Conservation (phyloP, 1,140 invertebrate genomes). For the Plodia interpunctella region DNA sequence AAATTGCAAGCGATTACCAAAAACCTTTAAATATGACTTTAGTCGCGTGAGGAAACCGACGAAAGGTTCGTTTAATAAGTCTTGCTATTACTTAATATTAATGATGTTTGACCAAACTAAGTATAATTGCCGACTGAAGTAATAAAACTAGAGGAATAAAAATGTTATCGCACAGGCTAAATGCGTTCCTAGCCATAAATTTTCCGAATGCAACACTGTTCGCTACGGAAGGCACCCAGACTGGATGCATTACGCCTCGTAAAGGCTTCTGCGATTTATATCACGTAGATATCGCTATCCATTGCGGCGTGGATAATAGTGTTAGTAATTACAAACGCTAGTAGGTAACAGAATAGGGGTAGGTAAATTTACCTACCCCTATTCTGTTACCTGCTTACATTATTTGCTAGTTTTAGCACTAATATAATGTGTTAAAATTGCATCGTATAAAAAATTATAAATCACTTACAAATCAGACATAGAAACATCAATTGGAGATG, state of each 20-base stretch:
- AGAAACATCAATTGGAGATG: too few relatives aligned
- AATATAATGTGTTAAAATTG: too few relatives aligned
- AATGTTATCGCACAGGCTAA: constrained; percentile 2
- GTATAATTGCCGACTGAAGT: neutral
- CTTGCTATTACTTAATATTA: neutral
- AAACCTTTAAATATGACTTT: neutral
- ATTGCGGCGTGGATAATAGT: neutral
- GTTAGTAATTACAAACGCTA: too few relatives aligned
- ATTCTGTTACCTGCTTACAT: too few relatives aligned
- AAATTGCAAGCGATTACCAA: neutral
- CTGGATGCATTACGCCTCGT: neutral
- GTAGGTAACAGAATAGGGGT: too few relatives aligned
- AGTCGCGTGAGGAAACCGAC: neutral
- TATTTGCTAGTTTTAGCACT: too few relatives aligned
- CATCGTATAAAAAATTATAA: too few relatives aligned
- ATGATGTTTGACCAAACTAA: constrained; percentile 7
- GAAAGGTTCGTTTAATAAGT: constrained; percentile 1
- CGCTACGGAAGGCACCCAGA: neutral
- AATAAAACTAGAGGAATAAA: constrained; percentile 1
- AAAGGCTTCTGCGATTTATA: constrained; percentile 1
- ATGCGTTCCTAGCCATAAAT: neutral
- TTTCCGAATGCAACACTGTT: neutral
- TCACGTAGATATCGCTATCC: neutral
- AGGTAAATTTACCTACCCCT: too few relatives aligned
- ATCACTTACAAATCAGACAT: too few relatives aligned